These are phyloP conservation scores for Iguana delicatissima DNA, from an alignment of 2,797 vertebrate genomes.

Conservation along the genomic window DNA sequence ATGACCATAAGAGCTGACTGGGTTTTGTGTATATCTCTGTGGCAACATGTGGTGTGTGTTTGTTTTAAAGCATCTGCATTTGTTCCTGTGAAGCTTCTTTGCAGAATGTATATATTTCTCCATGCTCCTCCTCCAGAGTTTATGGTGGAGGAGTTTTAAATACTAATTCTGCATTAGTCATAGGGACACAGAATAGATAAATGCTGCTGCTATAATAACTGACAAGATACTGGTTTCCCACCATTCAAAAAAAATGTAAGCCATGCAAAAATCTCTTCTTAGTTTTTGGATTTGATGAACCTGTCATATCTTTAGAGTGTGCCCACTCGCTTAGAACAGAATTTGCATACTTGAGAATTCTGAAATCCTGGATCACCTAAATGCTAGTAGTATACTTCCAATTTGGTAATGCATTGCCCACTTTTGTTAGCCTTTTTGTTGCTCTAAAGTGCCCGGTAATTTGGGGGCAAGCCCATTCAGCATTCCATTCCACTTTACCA, in stretches of 20 bases:
- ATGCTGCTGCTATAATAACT: conserved; percentile 29
- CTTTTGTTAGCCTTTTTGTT: background rate
- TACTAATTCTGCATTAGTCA: conserved; percentile 8
- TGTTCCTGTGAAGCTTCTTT: conserved; percentile 57
- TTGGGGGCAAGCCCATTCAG: background rate
- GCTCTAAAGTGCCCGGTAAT: background rate
- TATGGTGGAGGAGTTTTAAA: background rate
- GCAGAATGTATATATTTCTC: conserved; percentile 54
- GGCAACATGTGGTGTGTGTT: conserved; percentile 48
- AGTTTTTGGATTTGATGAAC: background rate
- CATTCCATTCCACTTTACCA: background rate
- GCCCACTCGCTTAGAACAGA: background rate
- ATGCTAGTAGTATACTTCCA: background rate
- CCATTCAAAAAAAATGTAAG: background rate
- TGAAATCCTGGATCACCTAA: background rate
- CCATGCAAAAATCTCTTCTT: background rate
- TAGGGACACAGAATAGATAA: background rate
- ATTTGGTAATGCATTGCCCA: background rate
- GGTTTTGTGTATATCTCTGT: conserved; percentile 42
- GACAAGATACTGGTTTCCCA: background rate
- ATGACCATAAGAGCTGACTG: background rate
- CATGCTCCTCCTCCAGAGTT: background rate
- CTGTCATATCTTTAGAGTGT: background rate
- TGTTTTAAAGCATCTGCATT: conserved; percentile 23
- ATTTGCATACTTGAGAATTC: too few species aligned